Conservation (phyloP, 2,797 vertebrate genomes). For the Antrozous pallidus region DNA sequence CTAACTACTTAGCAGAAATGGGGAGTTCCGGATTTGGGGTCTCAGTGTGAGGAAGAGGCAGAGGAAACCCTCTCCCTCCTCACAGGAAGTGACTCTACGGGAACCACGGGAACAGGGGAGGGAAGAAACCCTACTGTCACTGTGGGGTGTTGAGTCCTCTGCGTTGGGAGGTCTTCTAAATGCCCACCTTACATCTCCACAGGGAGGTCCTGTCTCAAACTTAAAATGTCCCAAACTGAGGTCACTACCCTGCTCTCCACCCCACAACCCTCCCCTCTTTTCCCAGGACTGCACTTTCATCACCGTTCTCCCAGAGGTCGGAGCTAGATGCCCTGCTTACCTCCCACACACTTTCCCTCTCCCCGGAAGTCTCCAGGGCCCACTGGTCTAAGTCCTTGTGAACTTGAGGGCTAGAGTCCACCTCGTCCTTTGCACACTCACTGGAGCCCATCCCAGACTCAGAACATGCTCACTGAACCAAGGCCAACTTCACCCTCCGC, state of each 20-base stretch:
- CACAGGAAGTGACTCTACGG: not conserved
- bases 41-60: not conserved
- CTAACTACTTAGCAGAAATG: slow-evolving; percentile 2
- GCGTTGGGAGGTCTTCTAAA: not conserved
- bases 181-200: not conserved
- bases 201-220: not conserved
- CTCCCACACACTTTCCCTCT: not conserved
- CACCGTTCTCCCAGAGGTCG: not conserved
- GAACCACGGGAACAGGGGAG: not conserved
- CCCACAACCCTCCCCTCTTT: not conserved
- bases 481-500: not conserved
- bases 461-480: not conserved
- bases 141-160: not conserved
- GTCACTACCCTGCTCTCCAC: not conserved
- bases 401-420: not conserved
- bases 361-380: not conserved
- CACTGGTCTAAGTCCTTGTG: not conserved
- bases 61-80: not conserved
- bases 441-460: not conserved
- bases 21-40: slow-evolving; percentile 26
- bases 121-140: not conserved
- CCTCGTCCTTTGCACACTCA: not conserved
- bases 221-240: not conserved
- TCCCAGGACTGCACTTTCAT: not conserved
- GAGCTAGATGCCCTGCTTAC: not conserved